Percentiles rank a stretch among this genome's conserved stretches.
Evolutionary conservation across 2,113 vertebrate species (phyloP).

Genomic region (Corythaeola cristata): DNA sequence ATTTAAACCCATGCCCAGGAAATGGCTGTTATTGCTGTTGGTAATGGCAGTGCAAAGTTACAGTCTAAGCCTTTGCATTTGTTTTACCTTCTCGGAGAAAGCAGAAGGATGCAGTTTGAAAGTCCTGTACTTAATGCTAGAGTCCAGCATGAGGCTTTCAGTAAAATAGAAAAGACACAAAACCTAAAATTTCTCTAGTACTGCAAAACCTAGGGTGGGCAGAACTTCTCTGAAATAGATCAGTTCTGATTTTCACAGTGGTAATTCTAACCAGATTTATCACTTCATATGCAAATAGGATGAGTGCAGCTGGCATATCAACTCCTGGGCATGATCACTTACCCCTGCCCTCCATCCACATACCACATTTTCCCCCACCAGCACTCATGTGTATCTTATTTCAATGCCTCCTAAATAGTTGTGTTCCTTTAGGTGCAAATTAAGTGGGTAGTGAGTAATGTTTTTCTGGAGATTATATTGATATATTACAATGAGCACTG

Average conservation of each 20-base stretch:
- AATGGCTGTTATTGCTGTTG: neutral
- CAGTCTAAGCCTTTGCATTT: neutral
- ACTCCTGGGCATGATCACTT: neutral
- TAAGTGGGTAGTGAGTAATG: neutral
- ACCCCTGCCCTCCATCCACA: neutral
- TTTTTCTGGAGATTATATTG: neutral
- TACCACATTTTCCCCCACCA: neutral
- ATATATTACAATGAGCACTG: neutral
- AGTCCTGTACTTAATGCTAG: neutral
- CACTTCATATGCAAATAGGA: conserved; percentile 42
- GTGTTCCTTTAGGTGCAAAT: neutral
- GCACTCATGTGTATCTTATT: neutral
- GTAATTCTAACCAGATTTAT: conserved; percentile 44
- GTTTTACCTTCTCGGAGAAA: neutral
- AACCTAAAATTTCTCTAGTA: neutral
- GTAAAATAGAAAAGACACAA: neutral
- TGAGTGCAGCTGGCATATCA: conserved; percentile 11
- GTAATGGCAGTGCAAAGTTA: neutral
- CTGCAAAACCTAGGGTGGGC: neutral
- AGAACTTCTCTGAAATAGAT: neutral
- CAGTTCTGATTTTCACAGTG: conserved; percentile 25
- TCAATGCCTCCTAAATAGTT: neutral
- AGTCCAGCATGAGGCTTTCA: neutral
- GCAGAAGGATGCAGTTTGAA: neutral
- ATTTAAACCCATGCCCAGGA: neutral